These are phyloP conservation scores for Poecile montanus DNA, from an alignment of 2,797 vertebrate species.

Conservation along the genomic window DNA sequence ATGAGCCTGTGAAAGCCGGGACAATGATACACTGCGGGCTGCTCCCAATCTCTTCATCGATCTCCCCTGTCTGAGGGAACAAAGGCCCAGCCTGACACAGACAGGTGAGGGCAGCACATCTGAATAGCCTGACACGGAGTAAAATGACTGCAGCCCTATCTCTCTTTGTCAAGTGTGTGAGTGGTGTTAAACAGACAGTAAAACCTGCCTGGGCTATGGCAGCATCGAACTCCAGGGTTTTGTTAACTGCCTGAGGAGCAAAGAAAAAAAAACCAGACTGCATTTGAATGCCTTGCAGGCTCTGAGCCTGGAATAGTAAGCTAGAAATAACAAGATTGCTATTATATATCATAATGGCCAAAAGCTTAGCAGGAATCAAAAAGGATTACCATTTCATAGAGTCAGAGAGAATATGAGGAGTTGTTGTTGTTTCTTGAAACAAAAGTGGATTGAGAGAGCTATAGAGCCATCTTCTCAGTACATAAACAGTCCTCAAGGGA, in stretches of 20 bases:
- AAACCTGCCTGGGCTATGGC: background rate
- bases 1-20: background rate
- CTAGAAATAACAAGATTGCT: conserved; percentile 11
- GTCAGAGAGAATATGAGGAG: background rate
- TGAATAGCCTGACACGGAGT: conserved; percentile 26
- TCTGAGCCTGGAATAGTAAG: background rate
- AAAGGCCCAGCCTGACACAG: conserved; percentile 28
- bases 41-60: conserved; percentile 6
- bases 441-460: background rate
- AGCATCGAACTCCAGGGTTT: background rate
- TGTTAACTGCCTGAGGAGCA: background rate
- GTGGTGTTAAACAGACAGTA: conserved; percentile 11
- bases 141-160: conserved; percentile 2
- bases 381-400: conserved; percentile 12
- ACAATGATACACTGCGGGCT: background rate
- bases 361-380: background rate
- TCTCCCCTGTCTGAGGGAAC: conserved; percentile 39
- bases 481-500: background rate
- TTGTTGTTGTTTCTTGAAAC: conserved; percentile 1
- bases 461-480: background rate
- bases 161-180: conserved; percentile 28
- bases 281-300: background rate
- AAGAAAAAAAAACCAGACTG: background rate
- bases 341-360: background rate
- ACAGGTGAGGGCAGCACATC: conserved; percentile 32